These are phyloP conservation scores for Neostethus bicornis DNA, from an alignment of 2,797 vertebrate species.

Conservation along the genomic window DNA sequence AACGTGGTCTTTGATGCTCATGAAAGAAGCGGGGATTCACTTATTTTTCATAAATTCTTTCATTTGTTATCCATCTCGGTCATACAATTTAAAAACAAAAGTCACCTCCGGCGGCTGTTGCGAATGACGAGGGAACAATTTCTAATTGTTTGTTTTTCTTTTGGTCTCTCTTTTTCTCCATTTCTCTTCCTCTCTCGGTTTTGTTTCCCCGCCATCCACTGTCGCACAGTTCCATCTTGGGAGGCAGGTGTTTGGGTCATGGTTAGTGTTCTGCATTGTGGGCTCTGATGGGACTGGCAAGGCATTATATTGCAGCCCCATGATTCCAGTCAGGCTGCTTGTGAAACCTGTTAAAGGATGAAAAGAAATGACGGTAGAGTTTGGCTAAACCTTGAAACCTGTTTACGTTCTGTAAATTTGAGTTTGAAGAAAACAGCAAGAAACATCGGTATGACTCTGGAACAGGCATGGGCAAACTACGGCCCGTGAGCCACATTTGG, in stretches of 20 bases:
- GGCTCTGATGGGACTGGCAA: conserved; percentile 71
- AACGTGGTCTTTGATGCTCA: conserved; percentile 69
- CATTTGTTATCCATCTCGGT: conserved; percentile 61
- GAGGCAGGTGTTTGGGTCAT: conserved; percentile 66
- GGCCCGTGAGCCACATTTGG: no score
- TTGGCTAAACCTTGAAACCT: conserved; percentile 22
- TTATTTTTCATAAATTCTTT: conserved; percentile 62
- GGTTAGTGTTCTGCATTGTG: conserved; percentile 70
- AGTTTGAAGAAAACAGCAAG: conserved; percentile 14
- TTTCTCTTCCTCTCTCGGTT: background rate
- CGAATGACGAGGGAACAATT: conserved; percentile 41
- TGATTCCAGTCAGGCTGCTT: conserved; percentile 50
- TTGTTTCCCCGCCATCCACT: conserved; percentile 6
- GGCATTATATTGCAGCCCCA: conserved; percentile 64
- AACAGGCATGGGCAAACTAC: no score
- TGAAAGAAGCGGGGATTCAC: conserved; percentile 57
- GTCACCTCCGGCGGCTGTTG: conserved; percentile 45
- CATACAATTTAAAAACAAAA: conserved; percentile 54
- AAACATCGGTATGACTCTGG: conserved; percentile 24
- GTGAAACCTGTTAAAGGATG: conserved; percentile 39
- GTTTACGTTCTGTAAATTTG: background rate
- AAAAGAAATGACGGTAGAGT: conserved; percentile 32
- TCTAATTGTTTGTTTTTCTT: conserved; percentile 53
- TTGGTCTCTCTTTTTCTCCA: background rate
- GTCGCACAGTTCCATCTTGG: conserved; percentile 19